These are phyloP conservation scores for Salminus brasiliensis DNA, from an alignment of 2,113 vertebrate genomes.

Conservation along the genomic window DNA sequence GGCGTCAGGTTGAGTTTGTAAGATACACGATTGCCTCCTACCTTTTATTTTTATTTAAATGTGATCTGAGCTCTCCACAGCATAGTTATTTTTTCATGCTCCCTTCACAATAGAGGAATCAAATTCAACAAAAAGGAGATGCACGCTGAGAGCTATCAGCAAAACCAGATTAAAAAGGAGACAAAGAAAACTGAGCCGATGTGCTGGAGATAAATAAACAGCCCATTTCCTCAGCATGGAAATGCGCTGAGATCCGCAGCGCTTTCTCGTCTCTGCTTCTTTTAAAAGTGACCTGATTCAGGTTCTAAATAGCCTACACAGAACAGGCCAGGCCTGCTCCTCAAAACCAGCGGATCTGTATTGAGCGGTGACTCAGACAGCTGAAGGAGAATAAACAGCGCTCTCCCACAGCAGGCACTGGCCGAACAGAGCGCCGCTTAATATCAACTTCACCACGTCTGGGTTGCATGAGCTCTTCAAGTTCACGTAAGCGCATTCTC, in stretches of 20 bases:
- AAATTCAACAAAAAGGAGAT: not conserved
- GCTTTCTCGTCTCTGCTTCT: not conserved
- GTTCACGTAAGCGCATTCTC: not conserved
- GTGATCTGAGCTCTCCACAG: too few species aligned
- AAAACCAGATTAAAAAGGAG: not conserved
- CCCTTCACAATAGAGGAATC: too few species aligned
- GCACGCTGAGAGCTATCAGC: not conserved
- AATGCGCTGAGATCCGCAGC: not conserved
- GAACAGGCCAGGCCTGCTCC: not conserved
- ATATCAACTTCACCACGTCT: slow-evolving; percentile 1
- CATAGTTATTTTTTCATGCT: too few species aligned
- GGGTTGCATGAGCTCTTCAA: not conserved
- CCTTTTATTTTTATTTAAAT: not conserved
- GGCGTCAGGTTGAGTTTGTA: slow-evolving; percentile 18
- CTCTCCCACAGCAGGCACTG: not conserved
- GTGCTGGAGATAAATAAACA: not conserved
- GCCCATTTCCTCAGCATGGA: not conserved
- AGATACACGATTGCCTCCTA: slow-evolving; percentile 22
- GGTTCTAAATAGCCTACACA: not conserved
- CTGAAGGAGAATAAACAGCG: not conserved
- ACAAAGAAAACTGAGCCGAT: not conserved
- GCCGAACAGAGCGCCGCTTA: not conserved
- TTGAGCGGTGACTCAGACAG: not conserved
- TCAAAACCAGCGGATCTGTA: not conserved
- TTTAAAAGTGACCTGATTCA: not conserved